Evolutionary conservation across 2,113 vertebrate genomes (phyloP).

Genomic region (Cephalopterus ornatus): DNA sequence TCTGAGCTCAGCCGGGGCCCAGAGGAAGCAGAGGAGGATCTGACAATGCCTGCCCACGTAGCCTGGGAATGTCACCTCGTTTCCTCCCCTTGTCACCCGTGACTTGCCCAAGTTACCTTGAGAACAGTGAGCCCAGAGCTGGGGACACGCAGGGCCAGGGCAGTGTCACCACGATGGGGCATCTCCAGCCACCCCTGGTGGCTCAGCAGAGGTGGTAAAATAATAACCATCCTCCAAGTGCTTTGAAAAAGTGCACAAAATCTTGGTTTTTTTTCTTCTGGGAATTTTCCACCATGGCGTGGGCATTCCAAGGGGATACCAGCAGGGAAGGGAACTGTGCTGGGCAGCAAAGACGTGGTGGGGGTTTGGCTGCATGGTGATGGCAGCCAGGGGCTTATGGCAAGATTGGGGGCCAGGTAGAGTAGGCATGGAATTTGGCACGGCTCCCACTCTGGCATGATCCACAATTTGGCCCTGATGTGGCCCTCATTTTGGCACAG

Average conservation of each 20-base stretch:
- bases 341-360: accelerated
- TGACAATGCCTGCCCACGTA: not conserved
- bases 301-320: accelerated
- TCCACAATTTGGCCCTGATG: not conserved
- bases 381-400: not conserved
- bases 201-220: accelerated
- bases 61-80: not conserved
- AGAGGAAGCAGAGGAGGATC: not conserved
- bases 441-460: not conserved
- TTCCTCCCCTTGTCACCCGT: not conserved
- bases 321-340: not conserved
- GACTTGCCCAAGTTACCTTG: accelerated
- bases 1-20: accelerated
- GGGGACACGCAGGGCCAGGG: accelerated
- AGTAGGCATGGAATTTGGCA: not conserved
- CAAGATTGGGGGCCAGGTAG: accelerated
- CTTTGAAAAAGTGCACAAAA: not conserved
- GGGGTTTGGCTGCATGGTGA: not conserved
- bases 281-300: accelerated
- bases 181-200: accelerated
- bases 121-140: not conserved
- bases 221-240: not conserved
- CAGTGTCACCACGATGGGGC: accelerated
- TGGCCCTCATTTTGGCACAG: not conserved
- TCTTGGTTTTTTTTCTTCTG: not conserved